phyloP scores from a whole-genome alignment of 1,140 invertebrate species.

The Plodia interpunctella region DNA sequence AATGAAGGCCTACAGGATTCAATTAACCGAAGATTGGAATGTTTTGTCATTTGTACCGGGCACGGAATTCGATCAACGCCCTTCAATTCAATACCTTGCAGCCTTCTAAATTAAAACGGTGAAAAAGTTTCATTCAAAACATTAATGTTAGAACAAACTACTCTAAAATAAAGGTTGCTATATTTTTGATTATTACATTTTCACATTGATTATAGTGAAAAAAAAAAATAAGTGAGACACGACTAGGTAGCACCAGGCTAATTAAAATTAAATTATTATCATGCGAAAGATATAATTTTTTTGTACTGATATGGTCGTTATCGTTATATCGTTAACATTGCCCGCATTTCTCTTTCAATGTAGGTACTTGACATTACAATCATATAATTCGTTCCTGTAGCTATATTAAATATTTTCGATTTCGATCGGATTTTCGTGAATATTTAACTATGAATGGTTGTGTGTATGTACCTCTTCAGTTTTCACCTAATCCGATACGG shows the following conservation, averaged over 20 bases:
- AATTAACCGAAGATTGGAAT: conserved; percentile 68
- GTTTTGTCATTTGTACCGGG: conserved; percentile 59
- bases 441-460: conserved; percentile 8
- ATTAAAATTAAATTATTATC: no score
- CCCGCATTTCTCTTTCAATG: no score
- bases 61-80: conserved; percentile 55
- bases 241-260: no score
- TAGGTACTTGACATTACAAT: no score
- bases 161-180: no score
- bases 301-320: no score
- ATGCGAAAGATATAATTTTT: no score
- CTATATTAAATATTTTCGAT: conserved; percentile 8
- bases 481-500: conserved; percentile 11
- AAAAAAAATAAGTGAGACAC: no score
- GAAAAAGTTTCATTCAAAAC: conserved; percentile 23
- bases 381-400: no score
- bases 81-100: conserved; percentile 40
- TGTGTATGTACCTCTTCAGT: conserved; percentile 6
- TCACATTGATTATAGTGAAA: no score
- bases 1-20: conserved; percentile 69
- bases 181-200: no score
- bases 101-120: conserved; percentile 32
- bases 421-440: conserved; percentile 12
- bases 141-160: conserved; percentile 1
- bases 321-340: no score